Base-by-base conservation (phyloP, 2,797 vertebrate genomes). In the Acanthiza pusilla region DNA sequence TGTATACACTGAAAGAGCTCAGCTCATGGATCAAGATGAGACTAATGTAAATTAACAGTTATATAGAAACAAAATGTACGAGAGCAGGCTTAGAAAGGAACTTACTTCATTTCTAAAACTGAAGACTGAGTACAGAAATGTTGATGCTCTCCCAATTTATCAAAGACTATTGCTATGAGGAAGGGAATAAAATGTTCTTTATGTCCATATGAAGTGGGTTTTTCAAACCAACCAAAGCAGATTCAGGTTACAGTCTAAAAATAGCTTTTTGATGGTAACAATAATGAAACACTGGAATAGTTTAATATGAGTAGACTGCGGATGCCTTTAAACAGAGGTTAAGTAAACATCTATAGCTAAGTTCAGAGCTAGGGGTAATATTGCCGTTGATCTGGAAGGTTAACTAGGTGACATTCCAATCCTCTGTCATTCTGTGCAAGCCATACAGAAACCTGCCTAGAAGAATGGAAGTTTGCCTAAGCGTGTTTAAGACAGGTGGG, bases 51-150 rank as follows among this genome's bases (percentile, higher is more conserved):
- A 63, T 50, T 55, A 84, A 5, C 6, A 63, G 16, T 18, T 51
- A 3, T 30, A 48, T 3, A n/a, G 43, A 70, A 85, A 58, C 2
- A 1, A 27, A 58, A 34, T 36, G 2, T 29, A 40, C n/a, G 20
- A 80, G 11, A 36, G 4, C 0, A 0, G 11, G 3, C 67, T 84
- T 77, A 58, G 32, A 60, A 82, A 50, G 6, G 7, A 27, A 13
- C 3, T 65, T 26, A 22, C 1, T 91, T 70, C 0, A 36, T 63
- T 77, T 67, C 36, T 74, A 48, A 84, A 90, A 57, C 1, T 29
- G 48, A 75, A 68, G 26, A 42, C 20, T 42, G 16, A 54, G 11
- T 63, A 54, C 2, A 3, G 23, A 87, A 89, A 42, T 29, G 4
- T 36, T 89, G 36, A 29, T 53, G 11, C 0, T 61, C 18, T 89